phyloP scores from a whole-genome alignment of 2,797 vertebrate genomes.

The Ctenosaura bakeri region DNA sequence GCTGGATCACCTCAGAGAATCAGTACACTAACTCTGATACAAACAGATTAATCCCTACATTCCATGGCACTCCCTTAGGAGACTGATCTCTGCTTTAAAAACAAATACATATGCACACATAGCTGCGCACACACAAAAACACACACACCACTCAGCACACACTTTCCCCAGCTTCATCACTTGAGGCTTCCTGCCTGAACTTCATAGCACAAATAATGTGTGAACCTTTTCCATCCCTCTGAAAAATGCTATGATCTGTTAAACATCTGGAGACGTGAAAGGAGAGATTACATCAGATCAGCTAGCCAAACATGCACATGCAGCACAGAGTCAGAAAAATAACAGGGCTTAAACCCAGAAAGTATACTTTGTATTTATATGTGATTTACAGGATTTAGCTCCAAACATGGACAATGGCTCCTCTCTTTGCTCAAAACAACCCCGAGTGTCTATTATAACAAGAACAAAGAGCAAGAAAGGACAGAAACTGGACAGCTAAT shows the following conservation, averaged over 20 bases:
- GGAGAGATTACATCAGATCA: conserved; percentile 77
- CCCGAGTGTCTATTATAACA: conserved; percentile 77
- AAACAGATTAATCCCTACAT: background rate
- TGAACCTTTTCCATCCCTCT: conserved; percentile 47
- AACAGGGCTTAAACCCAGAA: conserved; percentile 74
- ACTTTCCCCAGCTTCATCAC: conserved; percentile 65
- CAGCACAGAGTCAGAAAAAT: conserved; percentile 66
- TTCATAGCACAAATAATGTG: conserved; percentile 57
- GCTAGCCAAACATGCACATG: conserved; percentile 77
- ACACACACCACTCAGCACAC: background rate
- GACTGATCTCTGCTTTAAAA: background rate
- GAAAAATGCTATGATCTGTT: conserved; percentile 57
- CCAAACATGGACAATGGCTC: conserved; percentile 75
- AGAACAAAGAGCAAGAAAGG: conserved; percentile 79
- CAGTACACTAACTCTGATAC: no score
- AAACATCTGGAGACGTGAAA: conserved; percentile 66
- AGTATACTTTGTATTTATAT: conserved; percentile 81
- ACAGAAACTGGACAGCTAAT: conserved; percentile 66
- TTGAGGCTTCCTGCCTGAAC: conserved; percentile 54
- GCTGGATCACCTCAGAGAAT: background rate
- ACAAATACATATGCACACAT: background rate
- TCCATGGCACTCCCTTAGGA: background rate
- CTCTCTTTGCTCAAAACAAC: conserved; percentile 79
- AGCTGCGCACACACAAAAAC: no score
- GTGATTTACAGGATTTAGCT: conserved; percentile 83